phyloP scores from a whole-genome alignment of 2,888 invertebrate genomes.

The Tachystola acroxantha region DNA sequence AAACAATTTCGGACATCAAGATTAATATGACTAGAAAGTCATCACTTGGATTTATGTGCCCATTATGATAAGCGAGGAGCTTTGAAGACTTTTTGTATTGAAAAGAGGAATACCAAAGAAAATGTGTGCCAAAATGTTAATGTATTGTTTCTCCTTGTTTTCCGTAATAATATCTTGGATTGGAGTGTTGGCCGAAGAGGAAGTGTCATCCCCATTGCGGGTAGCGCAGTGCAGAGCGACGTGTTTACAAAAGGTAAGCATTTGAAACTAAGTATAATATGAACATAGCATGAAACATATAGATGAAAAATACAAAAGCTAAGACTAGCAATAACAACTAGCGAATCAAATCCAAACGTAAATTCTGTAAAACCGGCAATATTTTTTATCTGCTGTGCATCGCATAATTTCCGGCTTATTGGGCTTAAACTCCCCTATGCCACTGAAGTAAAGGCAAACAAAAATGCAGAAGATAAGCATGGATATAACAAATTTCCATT shows the following conservation, averaged over 20 bases:
- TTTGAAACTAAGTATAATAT: not conserved
- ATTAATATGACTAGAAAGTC: constrained; percentile 49
- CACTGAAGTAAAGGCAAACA: not conserved
- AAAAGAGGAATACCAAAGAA: constrained; percentile 67
- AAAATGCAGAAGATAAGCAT: not conserved
- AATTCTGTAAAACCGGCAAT: no score
- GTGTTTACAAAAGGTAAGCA: constrained; percentile 83
- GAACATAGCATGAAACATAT: no score
- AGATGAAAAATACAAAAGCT: no score
- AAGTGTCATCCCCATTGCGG: constrained; percentile 83
- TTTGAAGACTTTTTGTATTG: constrained; percentile 46
- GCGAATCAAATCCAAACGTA: no score
- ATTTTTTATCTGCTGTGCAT: not conserved
- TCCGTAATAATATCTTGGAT: constrained; percentile 65
- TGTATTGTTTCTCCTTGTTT: constrained; percentile 70
- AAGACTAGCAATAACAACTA: no score
- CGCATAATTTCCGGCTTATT: not conserved
- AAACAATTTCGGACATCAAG: constrained; percentile 3
- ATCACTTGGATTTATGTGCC: constrained; percentile 48
- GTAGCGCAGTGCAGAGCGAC: constrained; percentile 86
- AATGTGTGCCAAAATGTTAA: constrained; percentile 78
- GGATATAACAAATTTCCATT: no score
- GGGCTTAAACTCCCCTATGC: not conserved
- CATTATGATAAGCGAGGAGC: constrained; percentile 64
- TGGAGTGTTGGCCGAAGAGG: constrained; percentile 79